Evolutionary conservation across 2,113 vertebrate species (phyloP).

Genomic region (Callocephalon fimbriatum): DNA sequence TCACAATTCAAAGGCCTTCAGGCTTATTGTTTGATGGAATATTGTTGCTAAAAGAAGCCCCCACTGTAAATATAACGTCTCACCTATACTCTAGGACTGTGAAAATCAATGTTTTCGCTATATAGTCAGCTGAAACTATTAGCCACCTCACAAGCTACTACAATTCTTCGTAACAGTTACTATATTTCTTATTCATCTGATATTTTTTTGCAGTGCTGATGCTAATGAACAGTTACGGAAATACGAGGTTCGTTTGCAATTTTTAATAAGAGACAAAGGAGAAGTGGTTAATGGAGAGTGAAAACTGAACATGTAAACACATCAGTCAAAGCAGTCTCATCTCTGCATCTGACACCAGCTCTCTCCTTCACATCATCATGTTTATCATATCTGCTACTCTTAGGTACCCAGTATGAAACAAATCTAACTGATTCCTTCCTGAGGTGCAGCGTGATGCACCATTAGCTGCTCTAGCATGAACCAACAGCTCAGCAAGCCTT

Average conservation of each 20-base stretch:
- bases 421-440: not conserved
- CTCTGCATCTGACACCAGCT: not conserved
- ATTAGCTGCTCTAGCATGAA: not conserved
- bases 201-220: not conserved
- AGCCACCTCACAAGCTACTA: not conserved
- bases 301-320: slow-evolving; percentile 37
- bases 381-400: not conserved
- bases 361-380: not conserved
- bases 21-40: not conserved
- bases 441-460: accelerated
- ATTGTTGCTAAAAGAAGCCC: not conserved
- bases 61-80: not conserved
- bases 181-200: not conserved
- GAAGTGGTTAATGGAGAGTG: slow-evolving; percentile 9
- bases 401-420: accelerated
- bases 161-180: not conserved
- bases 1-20: not conserved
- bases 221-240: not conserved
- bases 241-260: not conserved
- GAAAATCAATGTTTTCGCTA: not conserved
- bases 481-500: not conserved
- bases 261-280: not conserved
- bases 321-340: slow-evolving; percentile 22
- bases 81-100: not conserved
- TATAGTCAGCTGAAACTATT: not conserved